Conservation (phyloP, 2,113 vertebrate species). For the Campylorhamphus procurvoides region DNA sequence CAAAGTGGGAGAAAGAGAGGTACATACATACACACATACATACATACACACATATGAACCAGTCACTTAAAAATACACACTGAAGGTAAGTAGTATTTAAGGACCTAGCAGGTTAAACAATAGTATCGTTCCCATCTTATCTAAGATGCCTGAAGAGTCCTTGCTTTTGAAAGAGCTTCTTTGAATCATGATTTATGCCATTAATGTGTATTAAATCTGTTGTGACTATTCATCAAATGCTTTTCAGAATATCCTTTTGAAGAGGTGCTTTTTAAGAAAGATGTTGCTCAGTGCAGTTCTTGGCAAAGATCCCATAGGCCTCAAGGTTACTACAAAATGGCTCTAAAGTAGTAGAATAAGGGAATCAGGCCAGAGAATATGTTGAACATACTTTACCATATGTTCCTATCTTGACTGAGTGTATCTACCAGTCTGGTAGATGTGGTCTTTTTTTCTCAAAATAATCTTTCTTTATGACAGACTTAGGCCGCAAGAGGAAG, state of each 20-base stretch:
- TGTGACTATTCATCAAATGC: not conserved
- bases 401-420: not conserved
- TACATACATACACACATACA: rapidly evolving
- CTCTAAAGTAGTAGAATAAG: not conserved
- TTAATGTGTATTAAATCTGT: not conserved
- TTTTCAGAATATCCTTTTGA: not conserved
- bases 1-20: not conserved
- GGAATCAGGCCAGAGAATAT: not conserved
- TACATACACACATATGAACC: rapidly evolving
- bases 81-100: not conserved
- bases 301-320: not conserved
- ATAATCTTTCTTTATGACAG: not conserved
- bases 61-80: not conserved
- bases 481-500: not conserved
- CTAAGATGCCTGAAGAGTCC: not conserved
- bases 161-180: not conserved
- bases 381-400: not conserved
- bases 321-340: not conserved
- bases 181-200: not conserved
- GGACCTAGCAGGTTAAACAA: not conserved
- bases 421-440: not conserved
- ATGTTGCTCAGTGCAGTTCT: not conserved
- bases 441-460: not conserved
- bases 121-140: not conserved
- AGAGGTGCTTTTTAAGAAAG: not conserved